phyloP scores from a whole-genome alignment of 1,140 invertebrate genomes.

The Heliconius congener region DNA sequence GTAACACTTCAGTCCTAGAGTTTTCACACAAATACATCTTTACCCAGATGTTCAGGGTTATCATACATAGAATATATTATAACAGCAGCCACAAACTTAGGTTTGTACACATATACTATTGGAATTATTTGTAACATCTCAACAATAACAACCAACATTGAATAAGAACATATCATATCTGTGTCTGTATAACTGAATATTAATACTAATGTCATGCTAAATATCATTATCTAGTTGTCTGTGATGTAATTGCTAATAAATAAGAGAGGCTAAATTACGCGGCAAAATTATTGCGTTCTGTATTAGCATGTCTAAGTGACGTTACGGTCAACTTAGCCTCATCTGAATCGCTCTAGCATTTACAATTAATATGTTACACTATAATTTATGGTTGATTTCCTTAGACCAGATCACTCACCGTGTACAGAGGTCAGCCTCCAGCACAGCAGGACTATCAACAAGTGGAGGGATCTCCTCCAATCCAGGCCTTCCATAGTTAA shows the following conservation, averaged over 20 bases:
- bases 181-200: background rate
- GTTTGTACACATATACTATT: background rate
- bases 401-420: conserved; percentile 47
- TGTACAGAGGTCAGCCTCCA: conserved; percentile 52
- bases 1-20: conserved; percentile 71
- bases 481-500: conserved; percentile 61
- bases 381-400: background rate
- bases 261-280: conserved; percentile 4
- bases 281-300: background rate
- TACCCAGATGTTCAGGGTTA: conserved; percentile 9
- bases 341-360: background rate
- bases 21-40: conserved; percentile 23
- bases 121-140: background rate
- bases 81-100: background rate
- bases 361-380: background rate
- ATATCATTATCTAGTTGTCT: background rate
- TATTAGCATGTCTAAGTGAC: background rate
- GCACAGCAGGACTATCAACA: conserved; percentile 55
- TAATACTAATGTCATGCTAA: background rate
- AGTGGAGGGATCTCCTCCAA: conserved; percentile 57
- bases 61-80: conserved; percentile 12
- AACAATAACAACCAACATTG: background rate
- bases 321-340: background rate
- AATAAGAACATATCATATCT: background rate
- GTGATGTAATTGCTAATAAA: background rate